Evolutionary conservation across 2,888 invertebrate species (phyloP), one percentile per base, ranked within the genome.

Genomic region (Noctua janthe): DNA sequence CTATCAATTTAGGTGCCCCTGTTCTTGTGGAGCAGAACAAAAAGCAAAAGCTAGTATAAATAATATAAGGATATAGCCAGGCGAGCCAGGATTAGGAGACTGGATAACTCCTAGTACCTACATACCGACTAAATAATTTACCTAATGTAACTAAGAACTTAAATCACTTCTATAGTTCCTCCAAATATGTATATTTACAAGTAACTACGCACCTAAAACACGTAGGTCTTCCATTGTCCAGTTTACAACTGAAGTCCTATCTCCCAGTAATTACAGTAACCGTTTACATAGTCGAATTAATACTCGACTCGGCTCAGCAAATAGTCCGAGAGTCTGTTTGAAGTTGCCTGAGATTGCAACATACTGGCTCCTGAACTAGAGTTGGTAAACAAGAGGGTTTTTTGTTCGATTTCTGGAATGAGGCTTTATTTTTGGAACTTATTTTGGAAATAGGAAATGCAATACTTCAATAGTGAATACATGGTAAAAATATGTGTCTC

Each of bases 271-370:
- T 89, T 81, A 83, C 78, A 77, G 20, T 39, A 47, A 56, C 72
- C 43, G 87, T 89, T 84, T 79, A 80, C 79, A 74, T 71, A 79
- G 87, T 15, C 71, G 82, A 82, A 83, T 85, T 83, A 83, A 88
- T 89, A 78, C 76, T 83, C 29, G 51, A 70, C 71, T 74, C 20
- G 35, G n/a, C 54, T 64, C 70, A 1, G 69, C 79, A 89, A 88
- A 88, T 85, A 87, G 71, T 80, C 59, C 70, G 39, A n/a, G 66
- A 74, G 82, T 67, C 64, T 87, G 79, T 88, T 84, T 88, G 85
- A 71, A 67, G 75, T 75, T 10, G 75, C n/a, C 69, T 54, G 72
- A 76, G 75, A 89, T 81, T 88, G 88, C 78, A 80, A 80, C 80
- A 56, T 20, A 71, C 76, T 43, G 47, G 43, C 49, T 74, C 62